Evolutionary conservation across 2,113 vertebrate species (phyloP).

Genomic region (Upupa epops): DNA sequence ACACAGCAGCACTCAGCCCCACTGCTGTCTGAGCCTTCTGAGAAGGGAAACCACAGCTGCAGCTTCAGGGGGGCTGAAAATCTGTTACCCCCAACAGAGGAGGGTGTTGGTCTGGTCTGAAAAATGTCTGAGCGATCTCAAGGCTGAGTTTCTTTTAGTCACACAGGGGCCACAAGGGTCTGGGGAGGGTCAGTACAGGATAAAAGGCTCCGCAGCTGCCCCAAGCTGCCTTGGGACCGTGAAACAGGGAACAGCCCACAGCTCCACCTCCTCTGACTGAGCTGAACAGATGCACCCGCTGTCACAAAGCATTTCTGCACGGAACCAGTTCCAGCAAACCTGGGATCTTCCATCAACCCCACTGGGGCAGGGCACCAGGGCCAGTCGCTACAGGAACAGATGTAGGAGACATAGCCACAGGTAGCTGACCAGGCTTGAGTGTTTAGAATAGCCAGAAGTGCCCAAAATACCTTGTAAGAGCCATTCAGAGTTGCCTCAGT

Average conservation of each 20-base stretch:
- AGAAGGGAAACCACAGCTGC: background rate
- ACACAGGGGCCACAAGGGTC: background rate
- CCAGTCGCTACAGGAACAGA: background rate
- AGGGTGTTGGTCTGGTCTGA: background rate
- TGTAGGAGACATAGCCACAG: background rate
- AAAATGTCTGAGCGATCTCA: background rate
- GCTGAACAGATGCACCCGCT: background rate
- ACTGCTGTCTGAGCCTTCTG: accelerated
- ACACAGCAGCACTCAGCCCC: background rate
- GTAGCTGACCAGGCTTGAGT: background rate
- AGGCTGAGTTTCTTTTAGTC: slow-evolving; percentile 14
- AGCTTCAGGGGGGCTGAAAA: background rate
- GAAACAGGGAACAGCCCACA: accelerated
- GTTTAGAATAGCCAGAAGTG: background rate
- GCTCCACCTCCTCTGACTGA: background rate
- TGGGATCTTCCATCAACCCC: background rate
- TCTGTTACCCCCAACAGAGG: background rate
- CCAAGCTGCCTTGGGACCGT: accelerated
- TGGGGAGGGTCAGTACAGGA: background rate
- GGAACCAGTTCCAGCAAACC: background rate
- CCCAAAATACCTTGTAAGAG: background rate
- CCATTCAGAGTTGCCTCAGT: no score
- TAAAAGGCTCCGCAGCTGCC: background rate
- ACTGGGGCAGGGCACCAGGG: background rate
- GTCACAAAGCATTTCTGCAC: background rate